Evolutionary conservation across 2,888 invertebrate genomes (phyloP).

Genomic region (Acanthosepion lycidas): DNA sequence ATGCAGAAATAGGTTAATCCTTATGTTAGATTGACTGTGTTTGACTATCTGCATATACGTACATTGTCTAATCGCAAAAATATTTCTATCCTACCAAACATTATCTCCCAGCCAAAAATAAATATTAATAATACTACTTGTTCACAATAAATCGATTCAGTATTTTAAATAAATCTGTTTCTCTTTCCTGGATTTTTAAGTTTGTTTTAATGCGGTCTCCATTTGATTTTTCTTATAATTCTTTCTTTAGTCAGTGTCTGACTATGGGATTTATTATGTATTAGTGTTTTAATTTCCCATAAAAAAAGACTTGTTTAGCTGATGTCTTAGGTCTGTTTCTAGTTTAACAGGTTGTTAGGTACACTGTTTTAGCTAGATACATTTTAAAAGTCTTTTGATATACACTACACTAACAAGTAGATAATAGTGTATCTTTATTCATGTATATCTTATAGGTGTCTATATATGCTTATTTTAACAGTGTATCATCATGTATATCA

Average conservation of each 20-base stretch:
- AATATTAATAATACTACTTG: background rate
- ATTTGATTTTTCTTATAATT: background rate
- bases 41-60: background rate
- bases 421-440: background rate
- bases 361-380: background rate
- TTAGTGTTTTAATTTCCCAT: background rate
- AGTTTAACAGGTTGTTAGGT: conserved; percentile 4
- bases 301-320: background rate
- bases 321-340: background rate
- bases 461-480: too few species aligned
- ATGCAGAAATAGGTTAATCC: background rate
- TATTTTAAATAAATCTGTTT: background rate
- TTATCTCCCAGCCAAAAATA: background rate
- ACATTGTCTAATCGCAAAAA: background rate
- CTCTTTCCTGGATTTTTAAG: background rate
- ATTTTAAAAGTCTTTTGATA: background rate
- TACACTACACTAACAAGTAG: background rate
- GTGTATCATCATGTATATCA: too few species aligned
- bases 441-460: too few species aligned
- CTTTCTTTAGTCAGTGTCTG: background rate
- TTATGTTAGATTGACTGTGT: background rate
- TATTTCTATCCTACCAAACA: background rate
- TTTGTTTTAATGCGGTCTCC: background rate
- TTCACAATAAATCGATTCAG: background rate
- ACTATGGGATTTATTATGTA: background rate